Conservation (phyloP, 2,113 vertebrate genomes). For the Meriones unguiculatus region DNA sequence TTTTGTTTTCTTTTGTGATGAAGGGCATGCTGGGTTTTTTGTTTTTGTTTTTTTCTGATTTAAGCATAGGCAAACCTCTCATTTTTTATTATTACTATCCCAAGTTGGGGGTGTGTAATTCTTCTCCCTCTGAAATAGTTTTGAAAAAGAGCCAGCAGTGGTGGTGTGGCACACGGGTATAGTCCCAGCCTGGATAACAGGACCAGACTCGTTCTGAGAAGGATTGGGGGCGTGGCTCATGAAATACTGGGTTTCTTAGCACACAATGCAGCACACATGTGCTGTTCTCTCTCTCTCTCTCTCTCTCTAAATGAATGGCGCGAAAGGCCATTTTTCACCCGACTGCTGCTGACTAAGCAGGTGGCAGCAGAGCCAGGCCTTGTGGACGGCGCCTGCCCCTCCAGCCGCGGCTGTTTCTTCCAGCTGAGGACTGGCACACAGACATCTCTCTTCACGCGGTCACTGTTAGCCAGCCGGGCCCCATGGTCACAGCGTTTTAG, state of each 20-base stretch:
- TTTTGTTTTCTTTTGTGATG: background rate
- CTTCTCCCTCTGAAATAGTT: background rate
- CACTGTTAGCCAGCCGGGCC: background rate
- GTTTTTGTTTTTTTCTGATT: background rate
- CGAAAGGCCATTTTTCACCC: background rate
- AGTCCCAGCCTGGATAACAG: background rate
- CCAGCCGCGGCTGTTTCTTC: background rate
- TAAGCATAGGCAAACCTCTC: background rate
- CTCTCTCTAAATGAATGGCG: background rate
- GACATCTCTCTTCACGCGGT: background rate
- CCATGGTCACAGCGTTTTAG: background rate
- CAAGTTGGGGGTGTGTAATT: background rate
- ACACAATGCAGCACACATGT: background rate
- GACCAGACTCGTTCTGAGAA: background rate
- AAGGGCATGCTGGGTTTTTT: no score
- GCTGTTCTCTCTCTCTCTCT: no score
- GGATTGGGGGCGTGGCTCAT: no score
- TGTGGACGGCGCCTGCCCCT: background rate
- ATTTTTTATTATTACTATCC: background rate
- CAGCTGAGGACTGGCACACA: background rate
- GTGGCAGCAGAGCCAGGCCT: background rate
- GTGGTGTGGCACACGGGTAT: background rate
- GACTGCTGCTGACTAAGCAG: background rate
- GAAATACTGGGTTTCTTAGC: background rate
- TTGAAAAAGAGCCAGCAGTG: background rate